These are phyloP conservation scores for Athrips mouffetella DNA, from an alignment of 2,888 invertebrate species.

Conservation along the genomic window DNA sequence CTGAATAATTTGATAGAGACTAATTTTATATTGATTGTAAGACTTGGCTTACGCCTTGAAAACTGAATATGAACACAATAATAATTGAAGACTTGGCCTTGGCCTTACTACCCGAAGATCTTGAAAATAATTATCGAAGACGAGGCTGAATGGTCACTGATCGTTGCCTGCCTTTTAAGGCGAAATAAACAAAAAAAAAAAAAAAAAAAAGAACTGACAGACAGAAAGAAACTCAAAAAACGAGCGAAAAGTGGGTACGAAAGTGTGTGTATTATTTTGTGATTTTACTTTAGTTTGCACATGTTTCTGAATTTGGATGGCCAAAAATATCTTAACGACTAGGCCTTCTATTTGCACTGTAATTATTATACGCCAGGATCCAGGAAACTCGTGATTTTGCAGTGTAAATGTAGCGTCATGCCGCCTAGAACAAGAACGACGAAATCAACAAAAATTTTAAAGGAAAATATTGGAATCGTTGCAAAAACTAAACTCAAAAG, in stretches of 20 bases:
- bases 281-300: no score
- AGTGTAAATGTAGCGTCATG: conserved; percentile 44
- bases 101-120: no score
- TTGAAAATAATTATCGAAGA: no score
- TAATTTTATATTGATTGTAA: no score
- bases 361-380: background rate
- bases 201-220: background rate
- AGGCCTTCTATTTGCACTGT: background rate
- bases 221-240: conserved; percentile 34
- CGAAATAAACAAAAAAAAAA: no score
- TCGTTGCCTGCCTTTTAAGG: no score
- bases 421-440: conserved; percentile 54
- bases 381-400: background rate
- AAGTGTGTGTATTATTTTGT: conserved; percentile 3
- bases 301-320: no score
- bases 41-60: no score
- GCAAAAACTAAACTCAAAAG: conserved; percentile 34
- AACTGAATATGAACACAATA: no score
- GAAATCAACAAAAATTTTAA: conserved; percentile 44
- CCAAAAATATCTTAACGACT: background rate
- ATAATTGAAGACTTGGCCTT: no score
- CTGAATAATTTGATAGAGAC: no score
- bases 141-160: no score
- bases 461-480: conserved; percentile 48
- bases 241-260: conserved; percentile 42